Base-by-base conservation (phyloP, 2,113 vertebrate genomes). In the Notothenia rossii region DNA sequence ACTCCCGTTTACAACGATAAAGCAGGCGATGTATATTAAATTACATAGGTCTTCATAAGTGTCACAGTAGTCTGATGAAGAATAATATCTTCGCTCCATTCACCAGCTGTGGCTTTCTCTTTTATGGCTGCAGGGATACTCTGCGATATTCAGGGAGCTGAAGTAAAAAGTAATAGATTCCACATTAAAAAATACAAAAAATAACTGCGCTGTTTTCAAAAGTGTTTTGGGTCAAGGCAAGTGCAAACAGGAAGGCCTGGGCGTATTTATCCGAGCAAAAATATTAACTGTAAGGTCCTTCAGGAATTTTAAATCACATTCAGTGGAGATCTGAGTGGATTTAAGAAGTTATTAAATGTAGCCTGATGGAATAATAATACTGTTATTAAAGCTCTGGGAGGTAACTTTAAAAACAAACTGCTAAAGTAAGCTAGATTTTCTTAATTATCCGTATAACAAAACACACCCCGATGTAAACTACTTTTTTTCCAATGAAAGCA, bases 11-110 rank as follows among this genome's bases (percentile, higher is more conserved):
- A 73, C 75, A 70, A 76, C 79, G 22, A 77, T 82, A 81, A 75
- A 79, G 81, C 70, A 49, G 72, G 51, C 82, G 68, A 89, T 92
- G 80, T 90, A 85, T 90, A 94, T 93, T 90, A 93, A 91, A 86
- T 75, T 89, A 83, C 90, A 93, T 93, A 90, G 93, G 91, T 94
- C 94, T 94, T 94, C 90, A 92, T 93, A 88, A 92, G 87, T 91
- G 93, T 88, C 81, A 83, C 63, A 51, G 36, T 63, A 76, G 69
- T 80, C 79, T 88, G 86, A 93, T 93, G 81, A 90, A 94, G 94
- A 94, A 79, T 89, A 91, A 94, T 90, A 80, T 50, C 77, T 86
- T 67, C 45, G 15, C 72, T 72, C 65, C 69, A 79, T 82, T 70
- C 74, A 84, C 77, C 83, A 76, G 88, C 82, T 77, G 78, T 53